phyloP scores from a whole-genome alignment of 30 jellyfish, hydroid and myxozoan species.

The Rhopilema esculentum region DNA sequence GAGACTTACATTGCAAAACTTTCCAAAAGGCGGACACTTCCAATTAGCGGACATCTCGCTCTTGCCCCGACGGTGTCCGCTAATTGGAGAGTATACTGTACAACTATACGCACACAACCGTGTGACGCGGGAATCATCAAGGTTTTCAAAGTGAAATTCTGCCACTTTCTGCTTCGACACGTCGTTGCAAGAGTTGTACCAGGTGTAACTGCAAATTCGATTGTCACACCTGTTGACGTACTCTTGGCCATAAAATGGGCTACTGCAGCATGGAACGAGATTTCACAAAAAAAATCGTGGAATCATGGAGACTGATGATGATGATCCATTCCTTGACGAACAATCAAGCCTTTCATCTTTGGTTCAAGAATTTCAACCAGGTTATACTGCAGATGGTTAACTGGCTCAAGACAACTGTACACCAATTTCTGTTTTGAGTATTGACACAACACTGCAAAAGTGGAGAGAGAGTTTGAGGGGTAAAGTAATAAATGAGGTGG shows the following conservation, averaged over 20 bases:
- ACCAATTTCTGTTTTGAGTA: conserved; percentile 41
- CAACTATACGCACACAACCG: no score
- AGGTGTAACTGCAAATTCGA: conserved; percentile 50
- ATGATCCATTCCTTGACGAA: conserved; percentile 50
- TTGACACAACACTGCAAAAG: no score
- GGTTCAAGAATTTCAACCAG: conserved; percentile 44
- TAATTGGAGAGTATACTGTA: no score
- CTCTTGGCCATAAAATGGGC: conserved; percentile 68
- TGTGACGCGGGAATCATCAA: no score
- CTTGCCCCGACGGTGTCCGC: no score
- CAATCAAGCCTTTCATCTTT: conserved; percentile 33
- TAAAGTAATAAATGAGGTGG: conserved; percentile 34
- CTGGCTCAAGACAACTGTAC: conserved; percentile 47
- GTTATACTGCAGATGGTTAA: conserved; percentile 15
- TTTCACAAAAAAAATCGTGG: conserved; percentile 21
- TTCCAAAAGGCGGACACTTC: no score
- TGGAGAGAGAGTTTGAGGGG: no score
- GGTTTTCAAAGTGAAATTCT: no score
- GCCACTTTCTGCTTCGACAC: conserved; percentile 63
- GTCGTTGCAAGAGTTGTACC: conserved; percentile 60
- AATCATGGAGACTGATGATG: conserved; percentile 57
- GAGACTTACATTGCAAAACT: no score
- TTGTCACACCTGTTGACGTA: conserved; percentile 64
- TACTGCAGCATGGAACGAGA: conserved; percentile 68
- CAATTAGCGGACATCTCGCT: no score